Evolutionary conservation across 2,797 vertebrate genomes (phyloP).

Genomic region (Podarcis siculus): DNA sequence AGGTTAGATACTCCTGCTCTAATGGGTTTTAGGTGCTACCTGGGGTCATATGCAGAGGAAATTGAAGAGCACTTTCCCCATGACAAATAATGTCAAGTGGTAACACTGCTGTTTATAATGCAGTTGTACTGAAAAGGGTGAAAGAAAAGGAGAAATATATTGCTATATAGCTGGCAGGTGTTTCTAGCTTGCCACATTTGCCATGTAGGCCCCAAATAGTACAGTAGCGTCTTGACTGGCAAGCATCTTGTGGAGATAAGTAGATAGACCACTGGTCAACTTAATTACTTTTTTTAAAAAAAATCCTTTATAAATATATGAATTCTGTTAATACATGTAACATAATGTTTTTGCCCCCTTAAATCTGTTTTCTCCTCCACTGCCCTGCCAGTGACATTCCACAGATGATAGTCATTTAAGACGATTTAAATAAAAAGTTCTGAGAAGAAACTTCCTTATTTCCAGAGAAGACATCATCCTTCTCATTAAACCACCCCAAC

Average conservation of each 20-base stretch:
- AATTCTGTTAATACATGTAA: not conserved
- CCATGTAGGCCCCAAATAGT: too few relatives aligned
- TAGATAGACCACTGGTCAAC: not conserved
- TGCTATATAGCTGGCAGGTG: not conserved
- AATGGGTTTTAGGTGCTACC: not conserved
- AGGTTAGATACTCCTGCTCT: not conserved
- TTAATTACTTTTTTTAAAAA: not conserved
- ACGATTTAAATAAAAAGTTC: conserved; percentile 25
- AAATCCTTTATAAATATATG: not conserved
- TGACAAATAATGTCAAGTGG: not conserved
- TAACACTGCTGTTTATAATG: not conserved
- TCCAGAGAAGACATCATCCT: conserved; percentile 49
- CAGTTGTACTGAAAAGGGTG: not conserved
- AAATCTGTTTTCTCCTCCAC: not conserved
- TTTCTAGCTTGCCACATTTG: not conserved
- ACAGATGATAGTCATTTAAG: not conserved
- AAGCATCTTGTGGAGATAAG: too few relatives aligned
- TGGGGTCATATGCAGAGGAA: not conserved
- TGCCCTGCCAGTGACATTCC: not conserved
- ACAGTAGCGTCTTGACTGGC: too few relatives aligned
- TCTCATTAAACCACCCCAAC: conserved; percentile 41
- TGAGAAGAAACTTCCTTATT: conserved; percentile 14
- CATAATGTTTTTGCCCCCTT: not conserved
- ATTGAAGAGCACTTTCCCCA: not conserved
- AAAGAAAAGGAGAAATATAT: not conserved